Percentiles rank a stretch among this genome's conserved stretches.
Conservation (phyloP, 2,797 vertebrate genomes). For the Linurgus olivaceus region DNA sequence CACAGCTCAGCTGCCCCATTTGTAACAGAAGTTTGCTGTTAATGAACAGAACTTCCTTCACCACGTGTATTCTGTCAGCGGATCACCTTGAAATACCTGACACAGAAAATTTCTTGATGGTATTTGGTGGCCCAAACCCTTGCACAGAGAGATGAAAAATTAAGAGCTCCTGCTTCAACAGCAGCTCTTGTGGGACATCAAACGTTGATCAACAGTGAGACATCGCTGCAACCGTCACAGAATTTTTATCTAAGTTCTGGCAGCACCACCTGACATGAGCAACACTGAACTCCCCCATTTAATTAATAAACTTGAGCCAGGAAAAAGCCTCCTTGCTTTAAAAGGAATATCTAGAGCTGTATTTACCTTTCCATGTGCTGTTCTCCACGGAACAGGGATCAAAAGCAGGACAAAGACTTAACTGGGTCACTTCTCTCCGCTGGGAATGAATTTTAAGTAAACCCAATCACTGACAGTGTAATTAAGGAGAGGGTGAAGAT, state of each 20-base stretch:
- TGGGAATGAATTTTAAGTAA: background rate
- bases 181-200: background rate
- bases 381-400: background rate
- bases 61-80: fast-evolving
- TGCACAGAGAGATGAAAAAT: background rate
- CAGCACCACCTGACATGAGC: background rate
- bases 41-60: background rate
- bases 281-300: background rate
- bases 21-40: background rate
- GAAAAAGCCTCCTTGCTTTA: background rate
- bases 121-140: background rate
- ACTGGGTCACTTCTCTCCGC: background rate
- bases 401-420: background rate
- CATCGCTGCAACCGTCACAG: background rate
- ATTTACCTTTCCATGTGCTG: background rate
- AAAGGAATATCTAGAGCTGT: background rate
- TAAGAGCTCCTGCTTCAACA: background rate
- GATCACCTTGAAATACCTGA: background rate
- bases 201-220: background rate
- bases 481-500: background rate
- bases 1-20: background rate
- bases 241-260: background rate
- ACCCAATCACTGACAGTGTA: background rate
- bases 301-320: background rate
- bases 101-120: background rate